phyloP scores from a whole-genome alignment of 2,113 vertebrate genomes.

The Macquaria ambigua region DNA sequence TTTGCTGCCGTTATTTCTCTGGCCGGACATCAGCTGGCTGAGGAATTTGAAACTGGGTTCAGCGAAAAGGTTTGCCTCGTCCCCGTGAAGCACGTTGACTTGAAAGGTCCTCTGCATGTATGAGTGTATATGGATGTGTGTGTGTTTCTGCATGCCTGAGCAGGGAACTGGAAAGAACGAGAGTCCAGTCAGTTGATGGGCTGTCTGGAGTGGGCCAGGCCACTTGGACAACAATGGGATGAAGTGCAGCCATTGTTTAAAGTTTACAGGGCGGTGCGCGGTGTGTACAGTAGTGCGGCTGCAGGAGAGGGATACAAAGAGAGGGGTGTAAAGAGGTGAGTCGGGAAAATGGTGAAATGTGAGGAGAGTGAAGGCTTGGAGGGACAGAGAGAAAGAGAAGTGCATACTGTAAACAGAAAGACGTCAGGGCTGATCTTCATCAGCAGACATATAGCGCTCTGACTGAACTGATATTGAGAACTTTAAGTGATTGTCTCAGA shows the following conservation, averaged over 20 bases:
- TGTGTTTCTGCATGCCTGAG: slow-evolving; percentile 75
- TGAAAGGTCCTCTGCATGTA: slow-evolving; percentile 53
- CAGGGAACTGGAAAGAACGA: slow-evolving; percentile 64
- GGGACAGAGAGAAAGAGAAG: slow-evolving; percentile 39
- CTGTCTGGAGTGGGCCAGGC: slow-evolving; percentile 60
- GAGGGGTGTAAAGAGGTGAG: slow-evolving; percentile 52
- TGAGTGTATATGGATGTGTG: slow-evolving; percentile 56
- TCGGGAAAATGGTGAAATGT: slow-evolving; percentile 48
- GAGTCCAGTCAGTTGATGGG: slow-evolving; percentile 61
- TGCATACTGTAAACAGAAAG: slow-evolving; percentile 63
- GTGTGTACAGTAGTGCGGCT: slow-evolving; percentile 47
- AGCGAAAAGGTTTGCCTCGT: slow-evolving; percentile 42
- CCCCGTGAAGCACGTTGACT: slow-evolving; percentile 34
- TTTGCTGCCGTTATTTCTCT: slow-evolving; percentile 60
- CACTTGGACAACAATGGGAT: slow-evolving; percentile 67
- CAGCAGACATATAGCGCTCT: slow-evolving; percentile 6
- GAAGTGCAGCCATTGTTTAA: slow-evolving; percentile 72
- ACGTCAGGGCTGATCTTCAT: slow-evolving; percentile 56
- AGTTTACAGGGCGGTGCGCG: slow-evolving; percentile 61
- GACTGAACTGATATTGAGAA: slow-evolving; percentile 52
- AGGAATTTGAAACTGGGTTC: slow-evolving; percentile 44
- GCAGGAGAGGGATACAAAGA: slow-evolving; percentile 32
- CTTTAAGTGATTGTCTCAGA: slow-evolving; percentile 50
- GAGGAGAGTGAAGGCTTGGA: slow-evolving; percentile 38
- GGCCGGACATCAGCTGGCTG: slow-evolving; percentile 49